Evolutionary conservation across 2,888 invertebrate genomes (phyloP), one percentile per base, ranked within the genome.

Genomic region (Ceriagrion tenellum): DNA sequence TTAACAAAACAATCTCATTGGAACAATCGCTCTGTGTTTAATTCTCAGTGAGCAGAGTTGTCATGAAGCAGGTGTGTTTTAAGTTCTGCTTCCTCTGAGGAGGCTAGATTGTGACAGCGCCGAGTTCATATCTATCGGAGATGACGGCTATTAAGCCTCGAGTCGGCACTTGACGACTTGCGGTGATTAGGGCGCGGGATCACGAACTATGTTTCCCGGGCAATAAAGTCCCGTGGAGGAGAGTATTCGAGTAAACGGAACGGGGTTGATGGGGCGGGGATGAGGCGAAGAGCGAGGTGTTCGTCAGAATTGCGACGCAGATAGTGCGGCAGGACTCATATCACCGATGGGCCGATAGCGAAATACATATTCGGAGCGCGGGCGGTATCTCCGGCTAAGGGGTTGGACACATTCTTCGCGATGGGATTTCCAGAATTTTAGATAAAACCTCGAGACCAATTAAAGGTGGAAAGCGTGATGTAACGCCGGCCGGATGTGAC

Each of bases 401-500:
- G 47, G 88, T 13, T 3, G 88, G 47, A 20, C 47, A 47, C 8
- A 88, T 35, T 88, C 88, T 18, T 10, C 40, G 69, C 69, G 26
- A 59, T 69, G 69, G 26, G 12, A n/a, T 26, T 69, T 69, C n/a
- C 69, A n/a, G 69, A 69, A 23, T 69, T n/a, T 23, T 26, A 69
- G 69, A 26, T 23, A 88, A 26, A 18, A 40, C 23, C 47, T 35
- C 23, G 23, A 10, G 88, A 23, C 47, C 88, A 88, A 88, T 88
- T 88, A 88, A 88, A 88, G 88, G 40, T 88, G 88, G 88, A 88
- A 40, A 88, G 35, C 88, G 88, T 88, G 88, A 88, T 88, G 40
- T 40, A 69, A 69, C 69, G 69, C 69, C 69, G 69, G 12, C 69
- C 69, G 69, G 69, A 69, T 69, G 69, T 69, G 26, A 69, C 69